phyloP scores from a whole-genome alignment of 2,888 invertebrate species.

The Mesorhabditis belari region DNA sequence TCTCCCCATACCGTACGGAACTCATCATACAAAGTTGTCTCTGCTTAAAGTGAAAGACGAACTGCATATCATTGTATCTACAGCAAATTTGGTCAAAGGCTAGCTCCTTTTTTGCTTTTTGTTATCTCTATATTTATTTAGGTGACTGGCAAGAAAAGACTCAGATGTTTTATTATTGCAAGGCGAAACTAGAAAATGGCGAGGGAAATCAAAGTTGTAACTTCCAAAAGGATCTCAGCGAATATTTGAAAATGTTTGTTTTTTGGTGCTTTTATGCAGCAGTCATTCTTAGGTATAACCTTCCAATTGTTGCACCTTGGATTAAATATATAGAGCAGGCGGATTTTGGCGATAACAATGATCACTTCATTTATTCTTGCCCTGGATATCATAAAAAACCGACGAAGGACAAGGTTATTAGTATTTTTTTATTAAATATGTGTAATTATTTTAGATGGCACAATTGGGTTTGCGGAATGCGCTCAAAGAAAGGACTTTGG shows the following conservation, averaged over 20 bases:
- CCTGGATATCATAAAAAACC: constrained; percentile 38
- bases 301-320: constrained; percentile 13
- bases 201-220: background rate
- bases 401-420: constrained; percentile 14
- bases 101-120: constrained; percentile 8
- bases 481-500: constrained; percentile 1
- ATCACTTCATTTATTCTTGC: constrained; percentile 34
- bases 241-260: background rate
- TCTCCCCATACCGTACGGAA: constrained; percentile 35
- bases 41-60: constrained; percentile 25
- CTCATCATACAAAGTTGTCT: constrained; percentile 45
- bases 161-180: constrained; percentile 37
- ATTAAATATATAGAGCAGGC: constrained; percentile 8
- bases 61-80: constrained; percentile 40
- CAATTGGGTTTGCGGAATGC: constrained; percentile 7
- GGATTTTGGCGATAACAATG: constrained; percentile 17
- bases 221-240: background rate
- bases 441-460: constrained; percentile 10
- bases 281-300: constrained; percentile 2
- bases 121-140: background rate
- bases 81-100: constrained; percentile 33
- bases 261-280: background rate
- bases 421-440: background rate
- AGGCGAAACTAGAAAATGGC: constrained; percentile 3
- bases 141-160: constrained; percentile 42